These are phyloP conservation scores for Helicoverpa armigera DNA, from an alignment of 1,140 invertebrate genomes.

Conservation along the genomic window DNA sequence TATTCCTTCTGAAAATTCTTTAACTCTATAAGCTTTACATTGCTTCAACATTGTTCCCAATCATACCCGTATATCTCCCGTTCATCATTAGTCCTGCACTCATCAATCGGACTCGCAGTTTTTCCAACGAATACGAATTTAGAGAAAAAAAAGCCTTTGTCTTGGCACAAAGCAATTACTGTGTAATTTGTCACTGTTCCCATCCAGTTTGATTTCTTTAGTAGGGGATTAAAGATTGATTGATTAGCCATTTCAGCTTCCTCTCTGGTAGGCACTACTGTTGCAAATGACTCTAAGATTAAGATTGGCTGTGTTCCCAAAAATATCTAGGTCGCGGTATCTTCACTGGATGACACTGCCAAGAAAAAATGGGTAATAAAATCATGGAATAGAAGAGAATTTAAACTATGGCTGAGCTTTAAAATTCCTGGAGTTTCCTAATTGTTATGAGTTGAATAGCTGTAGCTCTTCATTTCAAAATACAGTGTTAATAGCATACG, in stretches of 20 bases:
- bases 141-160: constrained; percentile 67
- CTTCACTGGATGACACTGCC: constrained; percentile 23
- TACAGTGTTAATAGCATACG: too few relatives aligned
- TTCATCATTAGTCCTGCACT: constrained; percentile 69
- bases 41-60: constrained; percentile 54
- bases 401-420: neutral
- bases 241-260: constrained; percentile 69
- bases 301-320: constrained; percentile 48
- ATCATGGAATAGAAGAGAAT: constrained; percentile 7
- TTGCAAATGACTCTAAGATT: constrained; percentile 41
- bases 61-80: constrained; percentile 65
- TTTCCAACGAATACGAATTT: constrained; percentile 67
- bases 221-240: constrained; percentile 71
- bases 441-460: neutral
- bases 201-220: constrained; percentile 74
- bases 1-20: neutral
- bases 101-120: constrained; percentile 73
- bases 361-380: constrained; percentile 45
- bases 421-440: neutral
- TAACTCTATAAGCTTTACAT: neutral
- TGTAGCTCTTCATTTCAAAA: too few relatives aligned
- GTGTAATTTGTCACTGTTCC: constrained; percentile 74
- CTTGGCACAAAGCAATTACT: constrained; percentile 72
- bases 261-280: constrained; percentile 24
- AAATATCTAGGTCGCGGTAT: constrained; percentile 37